Evolutionary conservation across 2,797 vertebrate species (phyloP).

Genomic region (Atherinosoma microstoma): DNA sequence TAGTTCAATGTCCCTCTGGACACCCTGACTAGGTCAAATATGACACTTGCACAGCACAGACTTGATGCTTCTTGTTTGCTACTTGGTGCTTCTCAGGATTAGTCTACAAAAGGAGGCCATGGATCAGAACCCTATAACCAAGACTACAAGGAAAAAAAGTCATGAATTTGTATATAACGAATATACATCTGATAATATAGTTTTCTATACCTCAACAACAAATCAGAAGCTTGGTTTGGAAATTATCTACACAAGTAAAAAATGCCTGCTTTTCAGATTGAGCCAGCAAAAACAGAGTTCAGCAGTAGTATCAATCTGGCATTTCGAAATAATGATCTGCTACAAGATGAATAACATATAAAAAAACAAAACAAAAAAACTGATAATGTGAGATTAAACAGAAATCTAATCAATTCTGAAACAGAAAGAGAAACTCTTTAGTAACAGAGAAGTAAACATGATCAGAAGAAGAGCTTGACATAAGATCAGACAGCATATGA

Average conservation of each 20-base stretch:
- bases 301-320: too few species aligned
- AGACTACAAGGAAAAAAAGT: background rate
- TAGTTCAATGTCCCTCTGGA: slow-evolving; percentile 39
- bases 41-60: slow-evolving; percentile 3
- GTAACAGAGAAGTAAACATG: too few species aligned
- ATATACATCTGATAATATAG: background rate
- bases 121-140: background rate
- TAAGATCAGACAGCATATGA: too few species aligned
- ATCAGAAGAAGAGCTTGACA: too few species aligned
- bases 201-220: background rate
- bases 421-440: too few species aligned
- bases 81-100: background rate
- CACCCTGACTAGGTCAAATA: slow-evolving; percentile 13
- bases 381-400: too few species aligned
- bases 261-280: background rate
- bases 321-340: too few species aligned
- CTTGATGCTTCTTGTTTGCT: too few species aligned
- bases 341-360: too few species aligned
- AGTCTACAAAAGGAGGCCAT: background rate
- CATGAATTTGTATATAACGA: background rate
- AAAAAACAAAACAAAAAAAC: background rate
- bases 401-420: too few species aligned
- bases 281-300: too few species aligned
- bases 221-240: background rate
- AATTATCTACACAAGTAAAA: too few species aligned